These are phyloP conservation scores for Amphimallon solstitiale DNA, from an alignment of 2,888 invertebrate species.

Conservation along the genomic window DNA sequence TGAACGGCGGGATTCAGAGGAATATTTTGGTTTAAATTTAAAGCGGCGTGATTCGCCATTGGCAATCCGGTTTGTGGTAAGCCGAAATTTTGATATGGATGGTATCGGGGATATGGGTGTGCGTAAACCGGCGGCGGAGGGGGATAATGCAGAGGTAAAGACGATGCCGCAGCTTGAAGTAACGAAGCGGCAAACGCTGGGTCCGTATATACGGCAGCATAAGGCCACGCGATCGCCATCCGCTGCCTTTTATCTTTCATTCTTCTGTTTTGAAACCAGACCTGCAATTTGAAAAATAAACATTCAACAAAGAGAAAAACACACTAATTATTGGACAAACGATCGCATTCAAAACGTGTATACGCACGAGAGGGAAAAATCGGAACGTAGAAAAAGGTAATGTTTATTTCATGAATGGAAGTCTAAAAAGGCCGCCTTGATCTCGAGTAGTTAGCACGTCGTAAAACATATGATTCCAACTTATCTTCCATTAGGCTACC, in stretches of 20 bases:
- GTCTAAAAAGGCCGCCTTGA: slow-evolving; percentile 51
- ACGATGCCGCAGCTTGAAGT: slow-evolving; percentile 86
- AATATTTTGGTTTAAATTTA: slow-evolving; percentile 51
- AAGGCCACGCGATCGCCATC: slow-evolving; percentile 95
- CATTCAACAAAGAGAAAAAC: neutral
- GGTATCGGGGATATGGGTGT: slow-evolving; percentile 69
- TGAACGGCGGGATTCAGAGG: slow-evolving; percentile 57
- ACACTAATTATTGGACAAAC: slow-evolving; percentile 37
- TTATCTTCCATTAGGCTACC: slow-evolving; percentile 62
- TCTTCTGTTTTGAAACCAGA: slow-evolving; percentile 97
- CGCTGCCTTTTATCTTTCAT: slow-evolving; percentile 98
- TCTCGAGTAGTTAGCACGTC: slow-evolving; percentile 60
- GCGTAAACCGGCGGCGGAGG: slow-evolving; percentile 70
- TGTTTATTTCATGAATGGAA: slow-evolving; percentile 41
- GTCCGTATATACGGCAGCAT: slow-evolving; percentile 92
- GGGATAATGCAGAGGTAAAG: slow-evolving; percentile 66
- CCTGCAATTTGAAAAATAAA: slow-evolving; percentile 66
- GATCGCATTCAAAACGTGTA: slow-evolving; percentile 19
- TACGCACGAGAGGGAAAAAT: slow-evolving; percentile 10
- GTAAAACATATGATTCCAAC: slow-evolving; percentile 60
- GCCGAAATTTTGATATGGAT: slow-evolving; percentile 61
- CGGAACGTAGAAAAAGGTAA: slow-evolving; percentile 9
- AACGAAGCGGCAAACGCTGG: slow-evolving; percentile 93
- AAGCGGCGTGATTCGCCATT: slow-evolving; percentile 55
- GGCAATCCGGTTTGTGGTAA: slow-evolving; percentile 65